Evolutionary conservation across 2,888 invertebrate genomes (phyloP).

Genomic region (Sceliomorpha sp.): DNA sequence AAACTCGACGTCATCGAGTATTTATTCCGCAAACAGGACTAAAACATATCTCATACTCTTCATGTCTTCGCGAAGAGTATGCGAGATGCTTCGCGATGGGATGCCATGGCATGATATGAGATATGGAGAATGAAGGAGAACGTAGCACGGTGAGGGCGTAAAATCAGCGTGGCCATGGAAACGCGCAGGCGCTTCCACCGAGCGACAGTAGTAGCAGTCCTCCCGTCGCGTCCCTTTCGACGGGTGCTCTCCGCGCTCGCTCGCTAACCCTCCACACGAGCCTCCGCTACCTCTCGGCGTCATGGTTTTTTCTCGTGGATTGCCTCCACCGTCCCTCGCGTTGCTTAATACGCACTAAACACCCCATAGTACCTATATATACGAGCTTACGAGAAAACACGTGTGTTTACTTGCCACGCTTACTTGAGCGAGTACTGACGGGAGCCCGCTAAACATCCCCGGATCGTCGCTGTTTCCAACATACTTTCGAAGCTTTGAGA

Average conservation of each 20-base stretch:
- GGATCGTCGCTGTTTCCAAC: slow-evolving; percentile 48
- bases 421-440: slow-evolving; percentile 60
- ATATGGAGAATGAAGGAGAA: slow-evolving; percentile 47
- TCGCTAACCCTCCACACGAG: slow-evolving; percentile 29
- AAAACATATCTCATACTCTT: too few species aligned
- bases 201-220: slow-evolving; percentile 60
- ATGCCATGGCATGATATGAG: slow-evolving; percentile 57
- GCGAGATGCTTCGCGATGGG: slow-evolving; percentile 64
- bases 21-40: too few species aligned
- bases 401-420: slow-evolving; percentile 68
- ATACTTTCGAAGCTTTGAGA: slow-evolving; percentile 47
- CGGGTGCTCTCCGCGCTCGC: slow-evolving; percentile 54
- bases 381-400: slow-evolving; percentile 68
- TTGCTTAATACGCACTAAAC: slow-evolving; percentile 78
- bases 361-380: slow-evolving; percentile 71
- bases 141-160: slow-evolving; percentile 72
- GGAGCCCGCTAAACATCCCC: slow-evolving; percentile 44
- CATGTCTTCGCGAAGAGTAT: slow-evolving; percentile 52
- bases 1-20: too few species aligned
- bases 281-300: slow-evolving; percentile 50
- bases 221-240: slow-evolving; percentile 72
- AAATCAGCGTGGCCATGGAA: slow-evolving; percentile 77
- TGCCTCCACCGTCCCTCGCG: slow-evolving; percentile 65
- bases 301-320: slow-evolving; percentile 58
- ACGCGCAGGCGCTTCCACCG: slow-evolving; percentile 75